phyloP scores from a whole-genome alignment of 1,140 invertebrate species.

The Sinonovacula constricta region DNA sequence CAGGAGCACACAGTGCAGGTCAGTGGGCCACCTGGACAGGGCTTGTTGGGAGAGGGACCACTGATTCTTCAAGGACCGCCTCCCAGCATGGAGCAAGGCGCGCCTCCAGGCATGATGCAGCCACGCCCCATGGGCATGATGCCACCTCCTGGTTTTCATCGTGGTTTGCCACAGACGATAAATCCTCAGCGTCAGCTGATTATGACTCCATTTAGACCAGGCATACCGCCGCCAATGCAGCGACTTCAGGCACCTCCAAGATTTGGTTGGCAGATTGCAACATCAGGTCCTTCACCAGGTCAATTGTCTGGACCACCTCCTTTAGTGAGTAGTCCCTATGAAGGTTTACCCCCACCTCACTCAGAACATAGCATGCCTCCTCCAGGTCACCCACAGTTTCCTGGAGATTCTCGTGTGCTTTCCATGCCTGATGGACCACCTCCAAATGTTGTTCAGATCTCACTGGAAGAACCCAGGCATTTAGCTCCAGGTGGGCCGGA shows the following conservation, averaged over 20 bases:
- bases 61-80: slow-evolving; percentile 26
- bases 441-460: slow-evolving; percentile 28
- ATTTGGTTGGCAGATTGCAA: slow-evolving; percentile 40
- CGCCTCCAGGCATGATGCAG: slow-evolving; percentile 42
- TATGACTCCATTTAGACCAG: slow-evolving; percentile 20
- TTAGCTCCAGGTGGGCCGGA: slow-evolving; percentile 11
- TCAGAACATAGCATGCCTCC: slow-evolving; percentile 30
- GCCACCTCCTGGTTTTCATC: slow-evolving; percentile 45
- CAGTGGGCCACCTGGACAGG: slow-evolving; percentile 22
- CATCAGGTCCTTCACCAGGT: slow-evolving; percentile 7
- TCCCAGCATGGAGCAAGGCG: slow-evolving; percentile 8
- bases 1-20: slow-evolving; percentile 29
- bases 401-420: slow-evolving; percentile 22
- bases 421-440: slow-evolving; percentile 21
- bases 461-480: background rate
- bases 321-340: slow-evolving; percentile 43
- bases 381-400: slow-evolving; percentile 26
- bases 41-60: slow-evolving; percentile 39
- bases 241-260: slow-evolving; percentile 1
- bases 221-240: slow-evolving; percentile 20
- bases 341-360: slow-evolving; percentile 27
- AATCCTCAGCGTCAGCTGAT: slow-evolving; percentile 30
- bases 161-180: slow-evolving; percentile 39
- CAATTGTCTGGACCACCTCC: background rate
- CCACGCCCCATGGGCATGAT: slow-evolving; percentile 14